Conservation (phyloP, 2,888 invertebrate genomes). For the Bruchidius siliquastri region DNA sequence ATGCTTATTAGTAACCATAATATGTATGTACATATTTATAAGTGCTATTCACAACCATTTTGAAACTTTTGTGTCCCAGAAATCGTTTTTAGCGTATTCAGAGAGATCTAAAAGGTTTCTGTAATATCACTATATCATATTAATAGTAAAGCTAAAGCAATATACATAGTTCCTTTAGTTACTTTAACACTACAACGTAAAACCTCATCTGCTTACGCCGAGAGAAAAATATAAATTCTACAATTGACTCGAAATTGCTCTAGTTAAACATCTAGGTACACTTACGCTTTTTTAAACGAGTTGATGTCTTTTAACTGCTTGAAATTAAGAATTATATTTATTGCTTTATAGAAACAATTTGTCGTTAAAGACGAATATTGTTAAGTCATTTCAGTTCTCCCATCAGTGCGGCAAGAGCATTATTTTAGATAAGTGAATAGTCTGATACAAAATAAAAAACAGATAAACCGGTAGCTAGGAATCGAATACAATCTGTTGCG, state of each 20-base stretch:
- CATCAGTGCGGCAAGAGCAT: too few species aligned
- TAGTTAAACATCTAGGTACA: not conserved
- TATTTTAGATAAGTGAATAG: too few species aligned
- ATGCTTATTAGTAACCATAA: not conserved
- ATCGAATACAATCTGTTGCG: too few species aligned
- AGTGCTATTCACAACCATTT: constrained; percentile 3
- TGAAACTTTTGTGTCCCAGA: not conserved
- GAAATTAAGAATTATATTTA: too few species aligned
- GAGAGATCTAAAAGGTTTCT: not conserved
- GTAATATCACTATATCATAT: not conserved
- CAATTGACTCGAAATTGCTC: not conserved
- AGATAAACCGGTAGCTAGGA: too few species aligned
- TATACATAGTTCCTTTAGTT: not conserved
- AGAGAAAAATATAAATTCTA: not conserved
- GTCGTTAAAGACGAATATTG: too few species aligned
- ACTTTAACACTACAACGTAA: not conserved
- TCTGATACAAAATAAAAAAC: too few species aligned
- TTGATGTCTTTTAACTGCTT: not conserved
- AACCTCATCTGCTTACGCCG: not conserved
- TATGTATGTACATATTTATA: constrained; percentile 2
- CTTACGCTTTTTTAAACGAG: not conserved
- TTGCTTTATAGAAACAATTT: too few species aligned
- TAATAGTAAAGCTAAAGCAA: not conserved
- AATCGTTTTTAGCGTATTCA: not conserved
- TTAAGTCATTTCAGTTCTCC: too few species aligned